Evolutionary conservation across 1,140 invertebrate genomes (phyloP), one percentile per base, ranked within the genome.

Genomic region (Leptopilina clavipes): DNA sequence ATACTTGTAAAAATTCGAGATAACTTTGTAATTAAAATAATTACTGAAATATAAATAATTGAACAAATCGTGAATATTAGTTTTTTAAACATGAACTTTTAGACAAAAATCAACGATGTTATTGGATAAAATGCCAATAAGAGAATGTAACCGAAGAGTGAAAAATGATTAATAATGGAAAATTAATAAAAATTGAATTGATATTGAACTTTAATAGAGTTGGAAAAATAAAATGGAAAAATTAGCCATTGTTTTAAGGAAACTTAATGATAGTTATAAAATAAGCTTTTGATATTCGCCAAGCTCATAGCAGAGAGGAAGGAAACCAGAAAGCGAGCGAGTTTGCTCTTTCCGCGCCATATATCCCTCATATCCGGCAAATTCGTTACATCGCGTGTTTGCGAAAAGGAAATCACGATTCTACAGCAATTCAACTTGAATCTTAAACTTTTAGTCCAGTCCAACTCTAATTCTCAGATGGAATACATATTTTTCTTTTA

Each of bases 351-450:
- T 65, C 59, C 59, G 59, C 59, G 59, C 59, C 59, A 65, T 65
- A 65, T 65, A 65, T 65, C 59, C 59, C 59, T 65, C 59, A 65
- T 65, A 65, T 65, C 59, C 59, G 59, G 59, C 22, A 65, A 65
- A 65, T 65, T 65, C 59, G 59, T 65, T 65, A 65, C 59, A 65
- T 79, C 73, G 79, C 75, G 77, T 79, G 75, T 76, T 76, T 73
- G 73, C 75, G 71, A 70, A 74, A 25, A 76, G 44, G 73, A 77
- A 81, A 81, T 79, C 65, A 37, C 59, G 22, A 65, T 65, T 65
- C 59, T 31, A 22, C 11, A 65, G 59, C 59, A 31, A 65, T 65
- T 14, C 59, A 40, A 65, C 22, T 22, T 65, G 59, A 65, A 65
- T 65, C 59, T 65, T 31, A 31, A 31, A 25, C 59, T n/a, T 65